Percentiles rank a stretch among this genome's conserved stretches.
These are phyloP conservation scores for Conus betulinus DNA, from an alignment of 1,140 invertebrate genomes.

Conservation along the genomic window DNA sequence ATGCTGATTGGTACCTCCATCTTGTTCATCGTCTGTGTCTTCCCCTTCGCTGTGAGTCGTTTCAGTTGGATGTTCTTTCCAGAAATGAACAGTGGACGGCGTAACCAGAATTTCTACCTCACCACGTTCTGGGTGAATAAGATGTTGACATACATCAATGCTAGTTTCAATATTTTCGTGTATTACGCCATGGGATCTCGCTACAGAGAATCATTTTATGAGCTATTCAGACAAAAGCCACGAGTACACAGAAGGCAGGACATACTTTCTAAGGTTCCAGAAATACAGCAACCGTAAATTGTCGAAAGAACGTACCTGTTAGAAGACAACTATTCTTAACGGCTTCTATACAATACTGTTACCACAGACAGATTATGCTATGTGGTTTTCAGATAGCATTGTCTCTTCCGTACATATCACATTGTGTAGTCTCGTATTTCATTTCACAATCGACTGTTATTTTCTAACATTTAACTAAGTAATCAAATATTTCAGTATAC, in stretches of 20 bases:
- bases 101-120: constrained; percentile 6
- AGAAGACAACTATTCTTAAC: no score
- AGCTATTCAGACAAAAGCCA: constrained; percentile 1
- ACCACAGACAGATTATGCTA: no score
- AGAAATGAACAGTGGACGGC: neutral
- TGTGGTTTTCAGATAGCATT: no score
- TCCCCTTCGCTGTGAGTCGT: neutral
- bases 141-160: neutral
- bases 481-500: no score
- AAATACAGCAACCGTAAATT: no score
- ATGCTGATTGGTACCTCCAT: constrained; percentile 2
- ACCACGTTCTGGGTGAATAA: neutral
- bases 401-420: no score
- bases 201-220: neutral
- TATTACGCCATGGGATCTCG: neutral
- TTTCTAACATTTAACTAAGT: no score
- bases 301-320: no score
- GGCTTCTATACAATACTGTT: no score
- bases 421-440: no score
- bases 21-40: neutral
- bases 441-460: no score
- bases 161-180: neutral
- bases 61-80: neutral
- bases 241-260: neutral
- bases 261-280: no score